Percentiles rank a stretch among this genome's conserved stretches.
phyloP scores from a whole-genome alignment of 2,888 invertebrate species.

The Xestia c-nigrum region DNA sequence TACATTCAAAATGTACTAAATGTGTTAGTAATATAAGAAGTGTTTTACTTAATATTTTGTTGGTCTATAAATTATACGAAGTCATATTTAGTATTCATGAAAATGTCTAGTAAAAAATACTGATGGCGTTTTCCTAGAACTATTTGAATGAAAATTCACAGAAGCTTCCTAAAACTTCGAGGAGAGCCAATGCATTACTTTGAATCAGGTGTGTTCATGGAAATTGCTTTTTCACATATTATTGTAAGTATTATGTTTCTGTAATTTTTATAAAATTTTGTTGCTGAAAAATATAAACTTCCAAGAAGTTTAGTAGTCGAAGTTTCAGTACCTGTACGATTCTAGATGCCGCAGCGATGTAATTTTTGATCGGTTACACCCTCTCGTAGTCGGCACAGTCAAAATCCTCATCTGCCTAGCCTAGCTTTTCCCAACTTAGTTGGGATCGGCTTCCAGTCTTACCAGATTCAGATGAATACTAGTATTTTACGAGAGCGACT shows the following conservation, averaged over 20 bases:
- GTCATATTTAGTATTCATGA: constrained; percentile 39
- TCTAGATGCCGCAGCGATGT: neutral
- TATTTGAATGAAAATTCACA: constrained; percentile 41
- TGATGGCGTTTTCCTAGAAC: constrained; percentile 31
- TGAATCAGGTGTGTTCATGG: constrained; percentile 28
- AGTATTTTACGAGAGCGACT: too few relatives aligned
- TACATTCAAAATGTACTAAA: constrained; percentile 2
- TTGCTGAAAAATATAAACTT: neutral
- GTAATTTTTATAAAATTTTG: neutral
- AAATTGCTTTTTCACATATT: neutral
- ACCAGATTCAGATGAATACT: too few relatives aligned
- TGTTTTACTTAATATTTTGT: constrained; percentile 42
- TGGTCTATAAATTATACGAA: constrained; percentile 46
- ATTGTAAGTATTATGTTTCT: neutral
- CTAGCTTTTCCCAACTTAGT: too few relatives aligned
- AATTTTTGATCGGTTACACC: neutral
- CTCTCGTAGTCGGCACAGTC: too few relatives aligned
- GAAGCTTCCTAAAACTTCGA: constrained; percentile 47
- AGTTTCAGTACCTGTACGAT: neutral
- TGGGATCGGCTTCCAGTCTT: too few relatives aligned
- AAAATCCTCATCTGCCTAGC: too few relatives aligned
- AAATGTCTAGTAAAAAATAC: constrained; percentile 36
- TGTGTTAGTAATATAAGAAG: constrained; percentile 17
- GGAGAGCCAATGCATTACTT: constrained; percentile 12
- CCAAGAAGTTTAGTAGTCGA: neutral